Evolutionary conservation across 2,113 vertebrate genomes (phyloP), one percentile per base, ranked within the genome.

Genomic region (Anhinga anhinga): DNA sequence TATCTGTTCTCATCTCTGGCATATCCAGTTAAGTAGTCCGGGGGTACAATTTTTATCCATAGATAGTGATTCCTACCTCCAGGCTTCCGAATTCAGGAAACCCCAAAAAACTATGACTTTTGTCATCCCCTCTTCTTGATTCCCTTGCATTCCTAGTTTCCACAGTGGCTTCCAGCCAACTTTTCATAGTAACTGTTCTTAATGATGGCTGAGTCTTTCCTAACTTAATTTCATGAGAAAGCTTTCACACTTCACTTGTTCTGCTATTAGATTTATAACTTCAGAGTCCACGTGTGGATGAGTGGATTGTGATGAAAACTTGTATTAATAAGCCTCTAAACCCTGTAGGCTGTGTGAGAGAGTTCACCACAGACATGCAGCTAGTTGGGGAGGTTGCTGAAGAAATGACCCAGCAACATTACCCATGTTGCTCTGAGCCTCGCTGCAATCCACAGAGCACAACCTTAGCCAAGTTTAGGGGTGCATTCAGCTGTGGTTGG

Each of bases 401-500:
- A 44, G 91, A 67, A 91, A 40, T 52, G 38, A 71, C 50, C 67
- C 63, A 52, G 29, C 30, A 65, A 17, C 0, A 0, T 85, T 72
- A 34, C 14, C 29, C 3, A 2, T 0, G 0, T 86, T 82, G 40
- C 58, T 92, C 53, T 72, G 40, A 74, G 49, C 40, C 36, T 78
- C 2, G 0, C 62, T 50, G 4, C 0, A 0, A 53, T 45, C 69
- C 55, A 38, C 6, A 0, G 21, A 45, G 21, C 16, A 20, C 10
- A 73, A 8, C 36, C 38, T 81, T 20, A 32, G 34, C 38, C 13
- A 42, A 6, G 4, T 45, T 78, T 16, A 40, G 59, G n/a, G 47
- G 6, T 29, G 6, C 5, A 1, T 36, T 90, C 29, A 50, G n/a
- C 27, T 61, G 45, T 80, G 40, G 26, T 44, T 62, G 52, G 67